Evolutionary conservation across 2,113 vertebrate genomes (phyloP), one percentile per base, ranked within the genome.

Genomic region (Cervus canadensis): DNA sequence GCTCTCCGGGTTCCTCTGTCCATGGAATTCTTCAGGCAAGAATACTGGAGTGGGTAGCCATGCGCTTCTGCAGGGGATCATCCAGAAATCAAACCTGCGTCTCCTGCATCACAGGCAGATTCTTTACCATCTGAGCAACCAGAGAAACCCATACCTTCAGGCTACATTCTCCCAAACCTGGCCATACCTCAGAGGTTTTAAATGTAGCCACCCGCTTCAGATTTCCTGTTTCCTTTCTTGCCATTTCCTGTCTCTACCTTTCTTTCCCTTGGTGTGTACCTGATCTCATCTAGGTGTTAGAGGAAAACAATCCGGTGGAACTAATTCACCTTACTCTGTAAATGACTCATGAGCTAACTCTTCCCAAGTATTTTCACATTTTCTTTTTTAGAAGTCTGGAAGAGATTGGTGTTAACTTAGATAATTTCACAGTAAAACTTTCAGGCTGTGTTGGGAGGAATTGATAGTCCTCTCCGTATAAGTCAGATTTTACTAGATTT

Each of bases 311-410:
- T 91, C 79, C 54, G 30, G 33, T 97, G 93, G 87, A 91, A 96
- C 89, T 91, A 95, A 96, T 93, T 96, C 89, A 96, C 64, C 83
- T 95, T 93, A 79, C 79, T 92, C 95, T 94, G 91, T 93, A 93
- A 96, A 64, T 97, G 94, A 97, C 67, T 94, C 86, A 64, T 67
- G 83, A 97, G 28, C 71, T 87, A 79, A 50, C 52, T n/a, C 81
- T 96, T 87, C 78, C 52, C 43, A 52, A 67, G 40, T 23, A 62
- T 79, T 78, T 94, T 54, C 25, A 52, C 54, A 28, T 95, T 82
- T 71, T 95, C 48, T 76, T 95, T 93, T 93, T 60, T 59, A 3
- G 76, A 94, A 76, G 71, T 91, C 59, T 98, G 40, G 62, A 21
- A 96, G 60, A 92, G 45, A 56, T 87, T 94, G 83, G 57, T 94